These are phyloP conservation scores for Vimba vimba DNA, from an alignment of 2,113 vertebrate species.

Conservation along the genomic window DNA sequence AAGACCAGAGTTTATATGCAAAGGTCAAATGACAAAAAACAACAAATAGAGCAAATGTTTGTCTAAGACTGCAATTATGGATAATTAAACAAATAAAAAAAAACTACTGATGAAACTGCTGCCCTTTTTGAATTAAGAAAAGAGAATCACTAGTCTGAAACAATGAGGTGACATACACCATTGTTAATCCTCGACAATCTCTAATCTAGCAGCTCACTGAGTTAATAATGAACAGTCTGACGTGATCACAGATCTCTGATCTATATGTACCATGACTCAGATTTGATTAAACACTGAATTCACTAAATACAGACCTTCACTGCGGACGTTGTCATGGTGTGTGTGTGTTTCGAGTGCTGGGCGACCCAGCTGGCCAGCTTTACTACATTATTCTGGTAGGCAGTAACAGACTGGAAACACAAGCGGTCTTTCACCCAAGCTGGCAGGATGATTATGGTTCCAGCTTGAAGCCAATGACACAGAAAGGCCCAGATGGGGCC, in stretches of 20 bases:
- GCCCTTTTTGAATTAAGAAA: background rate
- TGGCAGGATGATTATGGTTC: constrained; percentile 18
- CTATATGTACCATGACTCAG: background rate
- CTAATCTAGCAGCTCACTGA: background rate
- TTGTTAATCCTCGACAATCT: background rate
- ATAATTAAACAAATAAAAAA: background rate
- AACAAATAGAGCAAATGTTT: background rate
- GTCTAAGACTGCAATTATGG: background rate
- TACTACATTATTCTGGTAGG: background rate
- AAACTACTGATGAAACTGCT: background rate
- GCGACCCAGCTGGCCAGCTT: background rate
- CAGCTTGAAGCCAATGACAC: background rate
- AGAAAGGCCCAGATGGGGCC: background rate
- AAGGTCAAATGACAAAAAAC: no score
- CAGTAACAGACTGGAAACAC: background rate
- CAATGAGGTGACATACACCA: background rate
- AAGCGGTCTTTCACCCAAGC: background rate
- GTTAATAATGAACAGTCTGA: constrained; percentile 19
- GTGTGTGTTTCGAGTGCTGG: background rate
- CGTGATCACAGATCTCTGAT: background rate
- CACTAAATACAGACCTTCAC: background rate
- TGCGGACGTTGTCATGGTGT: background rate
- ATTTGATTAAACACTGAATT: constrained; percentile 2
- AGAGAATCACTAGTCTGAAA: background rate
- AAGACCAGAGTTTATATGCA: no score